Evolutionary conservation across 2,888 invertebrate genomes (phyloP).

Genomic region (Esperia sulphurella): DNA sequence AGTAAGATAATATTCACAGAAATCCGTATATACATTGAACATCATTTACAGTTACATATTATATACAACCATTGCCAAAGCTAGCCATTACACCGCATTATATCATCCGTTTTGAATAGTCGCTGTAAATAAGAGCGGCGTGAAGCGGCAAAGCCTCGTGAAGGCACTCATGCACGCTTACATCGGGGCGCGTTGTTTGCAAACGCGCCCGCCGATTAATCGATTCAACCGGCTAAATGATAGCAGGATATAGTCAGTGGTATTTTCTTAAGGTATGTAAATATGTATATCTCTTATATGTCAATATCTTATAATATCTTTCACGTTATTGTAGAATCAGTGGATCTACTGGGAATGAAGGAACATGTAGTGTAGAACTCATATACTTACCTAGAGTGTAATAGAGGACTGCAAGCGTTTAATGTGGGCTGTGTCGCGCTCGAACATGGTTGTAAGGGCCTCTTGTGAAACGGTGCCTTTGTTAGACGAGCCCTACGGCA

Average conservation of each 20-base stretch:
- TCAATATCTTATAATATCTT: no score
- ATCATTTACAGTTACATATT: no score
- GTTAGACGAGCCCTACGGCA: conserved; percentile 24
- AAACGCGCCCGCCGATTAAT: conserved; percentile 51
- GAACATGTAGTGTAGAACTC: no score
- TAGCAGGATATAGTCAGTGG: conserved; percentile 22
- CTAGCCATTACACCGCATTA: background rate
- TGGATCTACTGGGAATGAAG: no score
- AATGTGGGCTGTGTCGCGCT: conserved; percentile 9
- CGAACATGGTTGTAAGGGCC: conserved; percentile 1
- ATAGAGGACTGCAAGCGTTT: conserved; percentile 35
- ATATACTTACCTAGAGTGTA: no score
- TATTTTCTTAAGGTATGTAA: no score
- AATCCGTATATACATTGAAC: no score
- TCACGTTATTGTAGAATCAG: no score
- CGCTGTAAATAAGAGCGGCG: background rate
- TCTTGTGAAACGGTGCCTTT: conserved; percentile 16
- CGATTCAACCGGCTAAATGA: conserved; percentile 56
- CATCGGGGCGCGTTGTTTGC: conserved; percentile 31
- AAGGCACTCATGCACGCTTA: conserved; percentile 33
- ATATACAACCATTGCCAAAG: background rate
- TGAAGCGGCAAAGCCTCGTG: background rate
- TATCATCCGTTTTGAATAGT: background rate
- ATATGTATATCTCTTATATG: no score
- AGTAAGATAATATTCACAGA: no score